A percentile compares a stretch with the other conserved stretches of the same genome.
phyloP scores from a whole-genome alignment of 64 coral and sea anemone species.

The Anthopleura sola region DNA sequence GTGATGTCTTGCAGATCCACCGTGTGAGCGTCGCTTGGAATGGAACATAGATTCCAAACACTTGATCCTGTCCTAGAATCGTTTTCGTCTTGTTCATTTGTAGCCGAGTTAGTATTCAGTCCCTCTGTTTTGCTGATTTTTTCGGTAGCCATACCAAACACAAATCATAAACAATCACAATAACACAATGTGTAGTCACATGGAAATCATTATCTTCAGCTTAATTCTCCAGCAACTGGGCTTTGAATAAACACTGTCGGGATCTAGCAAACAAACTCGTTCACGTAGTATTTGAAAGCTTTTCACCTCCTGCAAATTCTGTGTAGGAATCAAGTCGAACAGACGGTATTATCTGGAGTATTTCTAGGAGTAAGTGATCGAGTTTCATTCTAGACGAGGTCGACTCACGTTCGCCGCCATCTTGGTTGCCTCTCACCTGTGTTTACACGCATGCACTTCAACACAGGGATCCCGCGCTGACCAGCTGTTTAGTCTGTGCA shows the following conservation, averaged over 20 bases:
- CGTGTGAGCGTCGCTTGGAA: constrained; percentile 42
- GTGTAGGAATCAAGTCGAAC: neutral
- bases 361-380: neutral
- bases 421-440: constrained; percentile 5
- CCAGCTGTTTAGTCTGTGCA: neutral
- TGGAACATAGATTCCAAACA: constrained; percentile 50
- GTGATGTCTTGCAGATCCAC: constrained; percentile 85
- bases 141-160: constrained; percentile 8
- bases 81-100: neutral
- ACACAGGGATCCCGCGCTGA: constrained; percentile 19
- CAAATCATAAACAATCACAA: neutral
- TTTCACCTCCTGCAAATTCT: neutral
- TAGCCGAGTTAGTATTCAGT: neutral
- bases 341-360: constrained; percentile 1
- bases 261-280: neutral
- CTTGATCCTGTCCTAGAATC: constrained; percentile 15
- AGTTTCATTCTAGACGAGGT: constrained; percentile 1
- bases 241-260: neutral
- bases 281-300: neutral
- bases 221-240: neutral
- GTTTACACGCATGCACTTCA: neutral
- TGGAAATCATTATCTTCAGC: neutral
- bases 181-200: neutral
- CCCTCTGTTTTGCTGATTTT: neutral
- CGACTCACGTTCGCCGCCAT: constrained; percentile 18